Base-by-base conservation (phyloP, 2,113 vertebrate species). In the Sitta europaea region DNA sequence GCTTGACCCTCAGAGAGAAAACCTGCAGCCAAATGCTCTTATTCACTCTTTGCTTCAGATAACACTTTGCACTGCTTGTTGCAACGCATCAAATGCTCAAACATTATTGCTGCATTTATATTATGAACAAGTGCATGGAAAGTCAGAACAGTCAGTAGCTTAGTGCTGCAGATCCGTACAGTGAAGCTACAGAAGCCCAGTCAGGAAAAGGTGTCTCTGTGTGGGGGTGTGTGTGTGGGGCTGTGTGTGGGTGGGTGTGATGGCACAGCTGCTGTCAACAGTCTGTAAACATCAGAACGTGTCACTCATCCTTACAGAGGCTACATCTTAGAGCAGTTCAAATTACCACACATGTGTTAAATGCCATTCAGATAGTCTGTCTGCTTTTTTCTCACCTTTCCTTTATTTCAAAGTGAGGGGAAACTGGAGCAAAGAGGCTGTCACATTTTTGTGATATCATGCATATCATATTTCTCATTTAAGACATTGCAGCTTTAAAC, bases 201-300 rank as follows among this genome's bases (percentile, higher is more conserved):
- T 20, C 24, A 58, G 63, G 14, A 86, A 58, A 73, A 40, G 2
- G 4, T 5, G 9, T 1, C n/a, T n/a, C n/a, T n/a, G n/a, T n/a
- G n/a, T n/a, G n/a, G n/a, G n/a, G n/a, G n/a, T n/a, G n/a, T n/a
- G n/a, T n/a, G n/a, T n/a, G n/a, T n/a, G n/a, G n/a, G n/a, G n/a
- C n/a, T n/a, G 9, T 6, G 18, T 5, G 3, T 4, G 2, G 5
- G 15, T 23, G 35, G 35, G 31, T 21, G 8, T 59, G 7, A 33
- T 45, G 29, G 12, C 43, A 20, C 1, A 73, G 23, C n/a, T 42
- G 29, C 15, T 27, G 31, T 10, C 2, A 6, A 9, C 43, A n/a
- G 31, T 40, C 29, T 67, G 54, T 40, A 72, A 87, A 88, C 16
- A 48, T 36, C 65, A 70, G 27, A 58, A 36, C 5, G 4, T 67